phyloP scores from a whole-genome alignment of 2,888 invertebrate genomes.

The Cataglyphis livida region DNA sequence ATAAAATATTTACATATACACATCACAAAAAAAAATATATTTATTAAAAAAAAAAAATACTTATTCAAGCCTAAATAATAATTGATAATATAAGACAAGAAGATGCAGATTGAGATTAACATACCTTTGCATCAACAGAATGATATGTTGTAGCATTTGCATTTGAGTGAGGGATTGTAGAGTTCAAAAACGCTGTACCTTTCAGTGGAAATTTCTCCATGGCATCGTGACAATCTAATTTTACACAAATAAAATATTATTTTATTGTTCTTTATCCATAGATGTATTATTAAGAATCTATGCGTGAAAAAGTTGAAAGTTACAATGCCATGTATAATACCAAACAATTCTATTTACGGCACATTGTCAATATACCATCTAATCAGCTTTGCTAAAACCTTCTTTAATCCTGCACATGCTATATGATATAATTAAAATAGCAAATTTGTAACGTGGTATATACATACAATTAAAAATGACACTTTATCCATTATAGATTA shows the following conservation, averaged over 20 bases:
- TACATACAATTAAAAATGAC: neutral
- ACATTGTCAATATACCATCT: neutral
- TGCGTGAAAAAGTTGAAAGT: neutral
- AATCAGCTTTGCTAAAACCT: conserved; percentile 32
- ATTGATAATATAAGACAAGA: neutral
- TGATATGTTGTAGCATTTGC: conserved; percentile 82
- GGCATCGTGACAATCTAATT: conserved; percentile 81
- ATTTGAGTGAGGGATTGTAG: conserved; percentile 79
- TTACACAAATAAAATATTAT: conserved; percentile 44
- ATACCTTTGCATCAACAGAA: conserved; percentile 84
- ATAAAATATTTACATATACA: neutral
- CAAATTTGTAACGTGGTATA: neutral
- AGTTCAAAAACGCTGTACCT: conserved; percentile 83
- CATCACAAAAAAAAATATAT: neutral
- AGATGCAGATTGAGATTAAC: conserved; percentile 41
- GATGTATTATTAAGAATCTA: neutral
- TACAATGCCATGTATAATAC: neutral
- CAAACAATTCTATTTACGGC: neutral
- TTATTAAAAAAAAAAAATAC: conserved; percentile 5
- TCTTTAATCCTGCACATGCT: conserved; percentile 12
- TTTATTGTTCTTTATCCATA: neutral
- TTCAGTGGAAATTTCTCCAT: conserved; percentile 92
- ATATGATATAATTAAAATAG: conserved; percentile 19
- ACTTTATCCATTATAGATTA: neutral
- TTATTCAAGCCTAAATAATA: neutral